These are phyloP conservation scores for Dryobates pubescens DNA, from an alignment of 2,797 vertebrate species.

Conservation along the genomic window DNA sequence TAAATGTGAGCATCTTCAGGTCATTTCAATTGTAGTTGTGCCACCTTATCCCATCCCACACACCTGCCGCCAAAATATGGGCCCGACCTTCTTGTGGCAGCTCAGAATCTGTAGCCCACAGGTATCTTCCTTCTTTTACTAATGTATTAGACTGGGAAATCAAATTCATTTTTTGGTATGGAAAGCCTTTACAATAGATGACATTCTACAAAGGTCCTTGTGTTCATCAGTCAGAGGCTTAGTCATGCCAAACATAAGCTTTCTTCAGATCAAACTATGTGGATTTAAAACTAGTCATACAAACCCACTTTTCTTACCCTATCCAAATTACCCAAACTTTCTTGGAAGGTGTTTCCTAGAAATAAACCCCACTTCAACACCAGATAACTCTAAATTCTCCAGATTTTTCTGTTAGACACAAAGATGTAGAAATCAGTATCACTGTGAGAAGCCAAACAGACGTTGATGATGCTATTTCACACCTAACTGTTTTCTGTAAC, in stretches of 20 bases:
- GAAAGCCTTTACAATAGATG: not conserved
- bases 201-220: not conserved
- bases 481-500: not conserved
- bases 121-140: not conserved
- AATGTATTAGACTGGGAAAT: not conserved
- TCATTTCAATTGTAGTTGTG: not conserved
- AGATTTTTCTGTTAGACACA: not conserved
- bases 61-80: not conserved
- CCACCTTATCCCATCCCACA: not conserved
- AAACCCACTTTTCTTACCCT: not conserved
- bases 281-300: not conserved
- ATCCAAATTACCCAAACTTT: rapidly evolving
- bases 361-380: not conserved
- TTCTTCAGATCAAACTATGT: not conserved
- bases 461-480: not conserved
- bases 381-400: not conserved
- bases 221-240: not conserved
- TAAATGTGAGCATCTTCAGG: not conserved
- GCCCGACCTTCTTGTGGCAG: not conserved
- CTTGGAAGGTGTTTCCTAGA: not conserved
- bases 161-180: not conserved
- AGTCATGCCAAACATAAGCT: not conserved
- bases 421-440: not conserved
- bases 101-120: not conserved
- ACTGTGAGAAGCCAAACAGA: not conserved